phyloP scores from a whole-genome alignment of 2,888 invertebrate species.

The Amblyjoppa fuscipennis region DNA sequence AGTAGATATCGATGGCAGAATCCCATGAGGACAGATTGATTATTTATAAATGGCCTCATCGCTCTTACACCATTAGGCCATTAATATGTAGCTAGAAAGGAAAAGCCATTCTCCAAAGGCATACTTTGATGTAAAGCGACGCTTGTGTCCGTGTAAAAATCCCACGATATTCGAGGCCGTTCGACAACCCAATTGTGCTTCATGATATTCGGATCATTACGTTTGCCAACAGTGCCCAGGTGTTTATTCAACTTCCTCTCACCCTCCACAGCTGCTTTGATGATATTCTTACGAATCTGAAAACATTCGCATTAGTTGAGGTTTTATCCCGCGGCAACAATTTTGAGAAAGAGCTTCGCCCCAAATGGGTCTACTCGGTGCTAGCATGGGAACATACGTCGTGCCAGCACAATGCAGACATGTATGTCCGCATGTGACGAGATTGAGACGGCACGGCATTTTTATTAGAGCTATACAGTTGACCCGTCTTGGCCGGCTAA shows the following conservation, averaged over 20 bases:
- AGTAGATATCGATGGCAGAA: not conserved
- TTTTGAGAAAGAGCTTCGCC: not conserved
- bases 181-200: conserved; percentile 85
- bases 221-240: conserved; percentile 74
- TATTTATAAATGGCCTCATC: too few species aligned
- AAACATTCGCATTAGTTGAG: too few species aligned
- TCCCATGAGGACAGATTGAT: too few species aligned
- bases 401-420: too few species aligned
- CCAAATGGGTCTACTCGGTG: too few species aligned
- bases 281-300: conserved; percentile 85
- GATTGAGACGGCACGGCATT: too few species aligned
- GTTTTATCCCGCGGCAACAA: not conserved
- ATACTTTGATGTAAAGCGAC: conserved; percentile 78
- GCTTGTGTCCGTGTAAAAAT: conserved; percentile 82
- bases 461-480: too few species aligned
- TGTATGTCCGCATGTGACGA: too few species aligned
- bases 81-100: too few species aligned
- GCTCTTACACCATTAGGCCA: too few species aligned
- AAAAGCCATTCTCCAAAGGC: not conserved
- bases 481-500: too few species aligned
- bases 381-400: too few species aligned
- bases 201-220: conserved; percentile 74
- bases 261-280: conserved; percentile 85
- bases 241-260: conserved; percentile 81
- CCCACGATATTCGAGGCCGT: conserved; percentile 86